Base-by-base conservation (phyloP, 2,113 vertebrate genomes). In the Aspidoscelis tigris region DNA sequence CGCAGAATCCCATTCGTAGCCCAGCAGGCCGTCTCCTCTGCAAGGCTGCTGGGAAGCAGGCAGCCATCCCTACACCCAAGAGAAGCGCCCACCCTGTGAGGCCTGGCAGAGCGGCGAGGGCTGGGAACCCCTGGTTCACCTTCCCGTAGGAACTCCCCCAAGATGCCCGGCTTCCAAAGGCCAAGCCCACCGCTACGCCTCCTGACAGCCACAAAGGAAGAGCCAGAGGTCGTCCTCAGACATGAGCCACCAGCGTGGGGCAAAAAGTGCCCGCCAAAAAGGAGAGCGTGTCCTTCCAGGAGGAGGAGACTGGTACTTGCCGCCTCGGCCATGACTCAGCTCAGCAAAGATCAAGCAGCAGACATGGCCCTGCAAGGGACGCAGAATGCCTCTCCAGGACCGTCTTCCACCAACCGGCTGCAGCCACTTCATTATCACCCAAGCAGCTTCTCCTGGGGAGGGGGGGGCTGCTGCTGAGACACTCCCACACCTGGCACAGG, bases 301-400 rank as follows among this genome's bases (percentile, higher is more conserved):
- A 24, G 85, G 22, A 21, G 76, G 80, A 84, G 85, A 3, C 88
- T 85, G 84, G 81, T 89, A 89, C 88, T 21, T 16, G 86, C 91
- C 89, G 75, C 89, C 92, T 92, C 87, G 71, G 20, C 76, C 78
- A 0, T 92, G 90, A 90, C 85, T 93, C 91, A 93, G 90, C 84
- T 10, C 84, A 47, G 18, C 84, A 1, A 80, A 64, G 41, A 53
- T 4, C 41, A 5, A 50, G 11, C 83, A 47, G 47, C 68, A 72
- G 90, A 71, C 79, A 0, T 43, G n/a, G 1, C 70, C 78, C 18
- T 10, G n/a, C n/a, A 55, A 43, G 69, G 58, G 44, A 76, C 0
- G 3, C 7, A n/a, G 8, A 69, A 44, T 50, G 0, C 7, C 20
- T 7, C 20, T 22, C 11, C 5, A 44, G 0, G 76, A 85, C 83